Base-by-base conservation (phyloP, 2,888 invertebrate genomes). In the Anaspis maculata region DNA sequence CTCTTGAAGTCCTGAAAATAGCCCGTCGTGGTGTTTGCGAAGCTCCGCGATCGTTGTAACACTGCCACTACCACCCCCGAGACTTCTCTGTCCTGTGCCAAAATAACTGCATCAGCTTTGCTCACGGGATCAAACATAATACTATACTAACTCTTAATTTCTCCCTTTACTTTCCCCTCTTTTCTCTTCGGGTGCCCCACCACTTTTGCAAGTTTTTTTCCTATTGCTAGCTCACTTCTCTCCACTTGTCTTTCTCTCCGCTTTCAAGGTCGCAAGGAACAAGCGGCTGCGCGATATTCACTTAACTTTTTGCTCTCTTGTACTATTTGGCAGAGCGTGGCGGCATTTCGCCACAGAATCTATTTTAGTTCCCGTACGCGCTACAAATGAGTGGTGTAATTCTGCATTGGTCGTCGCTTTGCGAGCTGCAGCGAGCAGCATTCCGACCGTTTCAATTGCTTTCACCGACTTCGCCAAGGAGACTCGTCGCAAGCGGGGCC, bases 151-250 rank as follows among this genome's bases (percentile, higher is more conserved):
- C 54, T 61, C 61, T 61, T 59, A 64, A 66, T 66, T 66, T 66
- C 65, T 66, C 62, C 62, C 64, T 64, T 65, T 65, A 64, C 64
- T 66, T 66, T 64, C 64, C 66, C 63, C 63, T 61, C 64, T 62
- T 64, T 62, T 61, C 62, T 62, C 59, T 60, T 54, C 39, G 32
- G 37, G 38, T 40, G 46, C 57, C 57, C 56, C 5, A 55, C 54
- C 57, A 47, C 50, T 42, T 40, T 44, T 46, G 45, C 54, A 51
- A 51, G 52, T 58, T 59, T 62, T 58, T 63, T 63, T 63, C 59
- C 61, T 58, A 56, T 56, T 51, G 56, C 58, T 56, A 50, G 56
- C 61, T 61, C 61, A 57, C 61, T 62, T n/a, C n/a, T n/a, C 50
- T 54, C 52, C 50, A 51, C 50, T 57, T 53, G 49, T 61, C 62